A percentile compares a stretch with the other conserved stretches of the same genome.
Conservation (phyloP, 2,113 vertebrate species). For the Butastur rufipennis region DNA sequence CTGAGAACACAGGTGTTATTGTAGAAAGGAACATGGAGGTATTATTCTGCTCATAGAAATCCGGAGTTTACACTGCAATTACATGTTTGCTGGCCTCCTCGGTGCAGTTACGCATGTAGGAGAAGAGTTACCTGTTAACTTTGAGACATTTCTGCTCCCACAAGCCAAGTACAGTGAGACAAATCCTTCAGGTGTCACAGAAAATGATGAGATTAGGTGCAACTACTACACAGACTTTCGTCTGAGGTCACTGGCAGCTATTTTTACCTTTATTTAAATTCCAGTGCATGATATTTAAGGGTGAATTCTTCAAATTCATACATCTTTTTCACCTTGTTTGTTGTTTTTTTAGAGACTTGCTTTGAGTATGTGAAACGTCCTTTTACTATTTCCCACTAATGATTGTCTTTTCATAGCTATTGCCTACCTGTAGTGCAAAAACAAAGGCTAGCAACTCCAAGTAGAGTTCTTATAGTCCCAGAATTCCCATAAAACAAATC, state of each 20-base stretch:
- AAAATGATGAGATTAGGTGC: neutral
- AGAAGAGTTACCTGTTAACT: neutral
- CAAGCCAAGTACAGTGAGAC: neutral
- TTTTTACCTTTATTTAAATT: neutral
- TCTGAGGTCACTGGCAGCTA: neutral
- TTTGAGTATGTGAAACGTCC: neutral
- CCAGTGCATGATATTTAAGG: neutral
- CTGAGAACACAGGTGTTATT: neutral
- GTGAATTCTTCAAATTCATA: neutral
- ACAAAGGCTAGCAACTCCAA: neutral
- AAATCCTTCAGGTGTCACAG: neutral
- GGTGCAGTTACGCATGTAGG: neutral
- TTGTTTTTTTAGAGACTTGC: neutral
- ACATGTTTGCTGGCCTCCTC: neutral
- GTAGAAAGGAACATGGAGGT: neutral
- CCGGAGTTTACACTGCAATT: neutral
- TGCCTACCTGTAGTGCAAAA: neutral
- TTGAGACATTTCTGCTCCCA: neutral
- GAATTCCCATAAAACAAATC: neutral
- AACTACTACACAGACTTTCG: neutral
- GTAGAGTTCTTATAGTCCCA: neutral
- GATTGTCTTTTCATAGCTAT: neutral
- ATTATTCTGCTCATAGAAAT: neutral
- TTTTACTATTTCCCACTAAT: neutral
- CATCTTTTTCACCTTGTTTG: neutral